phyloP scores from a whole-genome alignment of 2,888 invertebrate species.

The Cybosia mesomella region DNA sequence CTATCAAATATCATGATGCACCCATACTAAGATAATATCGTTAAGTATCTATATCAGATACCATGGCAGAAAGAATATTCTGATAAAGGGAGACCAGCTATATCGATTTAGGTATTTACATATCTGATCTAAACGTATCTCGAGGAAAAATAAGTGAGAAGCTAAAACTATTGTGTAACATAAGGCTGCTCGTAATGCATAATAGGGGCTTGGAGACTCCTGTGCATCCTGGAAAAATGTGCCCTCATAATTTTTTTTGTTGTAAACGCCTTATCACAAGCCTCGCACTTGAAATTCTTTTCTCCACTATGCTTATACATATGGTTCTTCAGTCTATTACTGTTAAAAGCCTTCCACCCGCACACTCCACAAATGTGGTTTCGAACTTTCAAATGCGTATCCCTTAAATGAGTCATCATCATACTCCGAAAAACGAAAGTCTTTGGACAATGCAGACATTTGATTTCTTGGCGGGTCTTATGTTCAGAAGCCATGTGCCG shows the following conservation, averaged over 20 bases:
- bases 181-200: conserved; percentile 66
- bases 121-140: background rate
- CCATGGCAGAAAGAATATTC: background rate
- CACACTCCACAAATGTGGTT: conserved; percentile 77
- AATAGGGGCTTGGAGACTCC: conserved; percentile 53
- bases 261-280: conserved; percentile 78
- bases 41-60: background rate
- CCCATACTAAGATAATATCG: no score
- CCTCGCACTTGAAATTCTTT: conserved; percentile 80
- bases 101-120: background rate
- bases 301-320: conserved; percentile 83
- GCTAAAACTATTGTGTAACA: conserved; percentile 44
- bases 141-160: background rate
- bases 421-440: conserved; percentile 80
- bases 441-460: conserved; percentile 80
- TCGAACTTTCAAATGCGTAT: conserved; percentile 76
- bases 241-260: conserved; percentile 81
- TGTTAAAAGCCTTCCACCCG: conserved; percentile 79
- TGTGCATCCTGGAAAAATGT: conserved; percentile 78
- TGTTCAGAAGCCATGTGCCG: conserved; percentile 79
- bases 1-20: background rate
- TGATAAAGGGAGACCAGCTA: background rate
- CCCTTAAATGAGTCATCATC: conserved; percentile 81
- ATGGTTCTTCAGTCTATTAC: conserved; percentile 82
- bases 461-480: conserved; percentile 74